Conservation (phyloP, 2,888 invertebrate species). For the Drosophila robusta region DNA sequence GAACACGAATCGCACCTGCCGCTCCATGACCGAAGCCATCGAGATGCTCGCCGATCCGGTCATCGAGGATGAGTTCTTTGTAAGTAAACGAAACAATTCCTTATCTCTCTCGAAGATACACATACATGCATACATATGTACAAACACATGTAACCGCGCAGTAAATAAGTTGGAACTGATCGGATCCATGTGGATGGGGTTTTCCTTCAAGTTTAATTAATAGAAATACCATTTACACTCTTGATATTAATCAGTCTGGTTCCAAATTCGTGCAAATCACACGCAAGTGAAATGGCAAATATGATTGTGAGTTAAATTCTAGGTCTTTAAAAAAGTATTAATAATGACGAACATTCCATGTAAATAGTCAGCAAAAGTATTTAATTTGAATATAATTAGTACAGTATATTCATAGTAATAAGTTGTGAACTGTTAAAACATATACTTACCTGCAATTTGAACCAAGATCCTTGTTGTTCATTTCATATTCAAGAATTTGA, state of each 20-base stretch:
- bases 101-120: constrained; percentile 23
- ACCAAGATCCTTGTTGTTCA: no score
- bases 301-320: no score
- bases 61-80: constrained; percentile 85
- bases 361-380: no score
- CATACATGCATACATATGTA: background rate
- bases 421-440: no score
- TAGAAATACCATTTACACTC: constrained; percentile 16
- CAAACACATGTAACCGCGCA: background rate
- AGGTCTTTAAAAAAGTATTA: no score
- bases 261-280: constrained; percentile 3
- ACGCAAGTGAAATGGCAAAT: background rate
- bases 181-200: constrained; percentile 22
- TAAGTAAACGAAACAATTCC: constrained; percentile 75
- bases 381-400: no score
- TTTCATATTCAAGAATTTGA: no score
- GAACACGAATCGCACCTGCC: constrained; percentile 84
- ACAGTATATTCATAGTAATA: no score
- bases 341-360: no score
- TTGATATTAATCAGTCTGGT: constrained; percentile 5
- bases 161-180: constrained; percentile 8
- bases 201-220: constrained; percentile 22
- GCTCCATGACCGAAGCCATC: constrained; percentile 85
- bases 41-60: constrained; percentile 85
- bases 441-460: no score